Evolutionary conservation across 2,113 vertebrate species (phyloP).

Genomic region (Erythrocercus mccallii): DNA sequence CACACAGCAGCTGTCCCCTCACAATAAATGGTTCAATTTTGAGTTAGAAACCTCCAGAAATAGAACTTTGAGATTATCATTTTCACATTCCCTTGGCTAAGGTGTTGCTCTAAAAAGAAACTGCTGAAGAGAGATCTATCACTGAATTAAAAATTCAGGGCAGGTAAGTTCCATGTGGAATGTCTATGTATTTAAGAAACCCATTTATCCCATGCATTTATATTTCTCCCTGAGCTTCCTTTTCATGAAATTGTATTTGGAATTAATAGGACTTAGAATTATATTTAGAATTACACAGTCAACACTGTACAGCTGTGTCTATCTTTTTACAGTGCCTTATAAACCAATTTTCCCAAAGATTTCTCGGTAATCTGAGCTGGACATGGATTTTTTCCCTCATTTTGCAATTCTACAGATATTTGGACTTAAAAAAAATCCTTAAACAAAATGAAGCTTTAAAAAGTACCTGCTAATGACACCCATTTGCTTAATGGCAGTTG

Average conservation of each 20-base stretch:
- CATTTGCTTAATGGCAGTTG: background rate
- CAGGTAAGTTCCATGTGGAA: background rate
- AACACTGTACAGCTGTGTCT: background rate
- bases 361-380: background rate
- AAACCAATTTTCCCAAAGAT: background rate
- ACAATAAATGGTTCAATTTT: background rate
- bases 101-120: constrained; percentile 1
- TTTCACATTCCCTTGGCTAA: background rate
- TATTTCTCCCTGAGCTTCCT: background rate
- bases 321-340: background rate
- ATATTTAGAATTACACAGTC: background rate
- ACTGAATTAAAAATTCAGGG: constrained; percentile 23
- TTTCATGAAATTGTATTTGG: background rate
- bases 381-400: background rate
- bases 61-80: background rate
- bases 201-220: background rate
- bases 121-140: background rate
- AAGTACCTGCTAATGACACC: background rate
- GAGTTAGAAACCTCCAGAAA: background rate
- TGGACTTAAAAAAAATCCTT: background rate
- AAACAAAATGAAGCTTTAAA: background rate
- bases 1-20: background rate
- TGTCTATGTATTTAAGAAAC: background rate
- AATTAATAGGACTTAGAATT: constrained; percentile 15
- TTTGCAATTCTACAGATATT: background rate